These are phyloP conservation scores for Protodeltote pygarga DNA, from an alignment of 2,888 invertebrate species.

Conservation along the genomic window DNA sequence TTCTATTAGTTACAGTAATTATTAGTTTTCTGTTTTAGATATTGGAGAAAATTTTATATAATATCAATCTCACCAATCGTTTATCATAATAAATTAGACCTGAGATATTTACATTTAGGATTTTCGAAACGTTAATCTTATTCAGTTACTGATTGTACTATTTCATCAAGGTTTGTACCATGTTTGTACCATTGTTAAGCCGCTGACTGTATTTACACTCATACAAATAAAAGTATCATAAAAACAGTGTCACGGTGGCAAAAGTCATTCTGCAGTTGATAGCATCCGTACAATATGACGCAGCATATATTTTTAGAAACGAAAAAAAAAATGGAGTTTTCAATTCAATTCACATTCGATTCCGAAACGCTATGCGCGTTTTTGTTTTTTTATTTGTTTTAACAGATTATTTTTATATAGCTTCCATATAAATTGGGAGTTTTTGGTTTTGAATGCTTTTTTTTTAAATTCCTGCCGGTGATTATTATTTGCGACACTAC, in stretches of 20 bases:
- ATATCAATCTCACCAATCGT: too few relatives aligned
- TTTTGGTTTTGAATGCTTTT: slow-evolving; percentile 1
- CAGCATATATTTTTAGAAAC: slow-evolving; percentile 26
- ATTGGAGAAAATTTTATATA: too few relatives aligned
- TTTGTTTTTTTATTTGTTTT: slow-evolving; percentile 23
- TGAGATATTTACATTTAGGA: too few relatives aligned
- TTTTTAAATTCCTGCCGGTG: background rate
- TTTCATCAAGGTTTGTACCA: too few relatives aligned
- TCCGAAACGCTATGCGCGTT: slow-evolving; percentile 12
- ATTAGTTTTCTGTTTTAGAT: too few relatives aligned
- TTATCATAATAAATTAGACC: too few relatives aligned
- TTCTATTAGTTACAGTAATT: too few relatives aligned
- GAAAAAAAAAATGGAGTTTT: slow-evolving; percentile 21
- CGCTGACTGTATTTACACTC: too few relatives aligned
- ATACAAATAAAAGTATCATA: slow-evolving; percentile 7
- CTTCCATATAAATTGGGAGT: slow-evolving; percentile 4
- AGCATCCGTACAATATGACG: slow-evolving; percentile 27
- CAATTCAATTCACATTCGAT: slow-evolving; percentile 41
- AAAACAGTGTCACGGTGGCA: slow-evolving; percentile 15
- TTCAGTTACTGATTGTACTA: background rate
- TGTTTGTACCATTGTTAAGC: too few relatives aligned
- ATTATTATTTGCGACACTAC: too few relatives aligned
- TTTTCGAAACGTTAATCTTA: too few relatives aligned
- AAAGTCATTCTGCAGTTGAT: slow-evolving; percentile 18
- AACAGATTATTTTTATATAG: slow-evolving; percentile 13